Conservation (phyloP, 2,888 invertebrate species). For the Willowsia nigromaculata region DNA sequence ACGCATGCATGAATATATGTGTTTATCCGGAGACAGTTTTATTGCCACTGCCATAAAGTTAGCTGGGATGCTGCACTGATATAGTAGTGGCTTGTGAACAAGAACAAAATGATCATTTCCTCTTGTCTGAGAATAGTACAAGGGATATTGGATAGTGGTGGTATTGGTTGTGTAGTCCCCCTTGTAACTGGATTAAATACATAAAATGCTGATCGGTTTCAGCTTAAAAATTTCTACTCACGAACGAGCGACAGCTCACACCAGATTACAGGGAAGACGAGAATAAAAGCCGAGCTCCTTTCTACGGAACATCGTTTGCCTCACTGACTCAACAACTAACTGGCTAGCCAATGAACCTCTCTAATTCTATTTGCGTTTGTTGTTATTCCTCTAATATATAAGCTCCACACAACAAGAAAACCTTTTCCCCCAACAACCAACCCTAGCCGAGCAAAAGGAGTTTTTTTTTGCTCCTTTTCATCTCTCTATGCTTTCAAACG, state of each 20-base stretch:
- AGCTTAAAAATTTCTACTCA: not conserved
- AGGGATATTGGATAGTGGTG: not conserved
- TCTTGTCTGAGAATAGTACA: not conserved
- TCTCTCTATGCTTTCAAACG: slow-evolving; percentile 13
- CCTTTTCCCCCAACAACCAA: slow-evolving; percentile 49
- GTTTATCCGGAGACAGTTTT: slow-evolving; percentile 42
- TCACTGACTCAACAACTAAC: slow-evolving; percentile 48
- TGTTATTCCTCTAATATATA: slow-evolving; percentile 29
- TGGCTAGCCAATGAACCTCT: slow-evolving; percentile 53
- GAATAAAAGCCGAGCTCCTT: slow-evolving; percentile 41
- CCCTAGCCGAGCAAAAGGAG: slow-evolving; percentile 33
- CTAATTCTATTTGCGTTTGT: slow-evolving; percentile 51
- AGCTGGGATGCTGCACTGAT: slow-evolving; percentile 1
- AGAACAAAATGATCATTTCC: not conserved
- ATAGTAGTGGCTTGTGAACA: not conserved
- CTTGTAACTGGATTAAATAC: slow-evolving; percentile 7
- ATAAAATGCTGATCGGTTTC: not conserved
- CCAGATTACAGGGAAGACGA: not conserved
- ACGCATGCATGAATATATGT: not conserved
- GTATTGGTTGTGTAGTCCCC: not conserved
- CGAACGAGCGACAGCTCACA: not conserved
- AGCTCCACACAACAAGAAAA: slow-evolving; percentile 43
- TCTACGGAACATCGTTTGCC: slow-evolving; percentile 43
- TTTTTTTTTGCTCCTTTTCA: not conserved
- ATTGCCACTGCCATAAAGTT: slow-evolving; percentile 23